phyloP scores from a whole-genome alignment of 2,113 vertebrate genomes.

The Zosterops japonicus region DNA sequence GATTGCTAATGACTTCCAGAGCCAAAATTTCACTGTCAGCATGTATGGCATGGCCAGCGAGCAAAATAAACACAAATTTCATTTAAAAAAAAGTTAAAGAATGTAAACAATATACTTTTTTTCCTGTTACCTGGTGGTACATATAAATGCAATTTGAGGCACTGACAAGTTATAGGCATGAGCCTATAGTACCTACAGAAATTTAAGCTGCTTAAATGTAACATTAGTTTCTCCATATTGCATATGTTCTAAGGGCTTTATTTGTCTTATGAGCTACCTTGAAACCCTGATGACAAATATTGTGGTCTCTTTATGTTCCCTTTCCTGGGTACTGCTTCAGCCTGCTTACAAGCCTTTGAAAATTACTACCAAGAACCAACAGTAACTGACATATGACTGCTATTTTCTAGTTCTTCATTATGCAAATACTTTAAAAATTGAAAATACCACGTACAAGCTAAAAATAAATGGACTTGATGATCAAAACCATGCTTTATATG shows the following conservation, averaged over 20 bases:
- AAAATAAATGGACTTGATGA: background rate
- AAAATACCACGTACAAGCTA: background rate
- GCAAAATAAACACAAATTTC: background rate
- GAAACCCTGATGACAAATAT: background rate
- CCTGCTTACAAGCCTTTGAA: background rate
- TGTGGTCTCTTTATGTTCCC: background rate
- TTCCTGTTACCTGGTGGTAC: background rate
- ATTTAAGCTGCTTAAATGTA: background rate
- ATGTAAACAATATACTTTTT: fast-evolving
- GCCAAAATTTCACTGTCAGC: background rate
- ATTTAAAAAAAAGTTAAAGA: background rate
- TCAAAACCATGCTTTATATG: background rate
- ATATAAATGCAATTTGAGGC: background rate
- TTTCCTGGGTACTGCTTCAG: background rate
- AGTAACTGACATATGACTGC: background rate
- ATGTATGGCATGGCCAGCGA: background rate
- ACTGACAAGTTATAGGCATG: background rate
- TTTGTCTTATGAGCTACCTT: background rate
- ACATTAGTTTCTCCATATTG: background rate
- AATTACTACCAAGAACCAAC: background rate
- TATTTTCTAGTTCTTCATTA: background rate
- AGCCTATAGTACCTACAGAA: background rate
- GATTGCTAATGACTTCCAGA: background rate
- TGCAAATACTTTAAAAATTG: background rate
- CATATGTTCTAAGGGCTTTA: background rate